Conservation (phyloP, 2,888 invertebrate species). For the Geotrupes spiniger region DNA sequence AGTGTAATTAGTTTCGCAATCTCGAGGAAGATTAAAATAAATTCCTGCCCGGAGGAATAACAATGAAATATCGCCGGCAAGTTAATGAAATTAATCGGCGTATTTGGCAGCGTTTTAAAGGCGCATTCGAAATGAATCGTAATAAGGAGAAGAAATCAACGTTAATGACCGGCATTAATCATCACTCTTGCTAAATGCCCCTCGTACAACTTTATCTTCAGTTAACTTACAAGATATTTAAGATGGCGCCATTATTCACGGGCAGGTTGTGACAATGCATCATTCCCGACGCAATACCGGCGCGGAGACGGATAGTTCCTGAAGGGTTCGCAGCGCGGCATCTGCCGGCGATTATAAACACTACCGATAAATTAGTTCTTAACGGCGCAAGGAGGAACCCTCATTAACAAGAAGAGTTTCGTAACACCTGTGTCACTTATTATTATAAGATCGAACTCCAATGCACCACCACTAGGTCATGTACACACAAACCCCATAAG, state of each 20-base stretch:
- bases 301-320: slow-evolving; percentile 25
- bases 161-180: slow-evolving; percentile 25
- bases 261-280: slow-evolving; percentile 41
- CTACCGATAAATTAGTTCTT: slow-evolving; percentile 40
- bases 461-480: no score
- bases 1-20: no score
- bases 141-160: slow-evolving; percentile 20
- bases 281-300: slow-evolving; percentile 29
- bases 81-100: no score
- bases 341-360: slow-evolving; percentile 40
- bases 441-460: background rate
- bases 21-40: no score
- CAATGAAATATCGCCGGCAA: no score
- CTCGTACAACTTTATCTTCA: slow-evolving; percentile 29
- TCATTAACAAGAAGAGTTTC: slow-evolving; percentile 32
- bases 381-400: slow-evolving; percentile 35
- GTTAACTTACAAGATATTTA: slow-evolving; percentile 41
- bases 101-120: no score
- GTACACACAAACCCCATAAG: no score
- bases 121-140: background rate
- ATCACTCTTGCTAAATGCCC: slow-evolving; percentile 23
- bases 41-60: no score
- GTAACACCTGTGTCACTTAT: slow-evolving; percentile 25
- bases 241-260: slow-evolving; percentile 39
- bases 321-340: slow-evolving; percentile 25